Conservation (phyloP, 1,140 invertebrate species). For the Vanessa atalanta region DNA sequence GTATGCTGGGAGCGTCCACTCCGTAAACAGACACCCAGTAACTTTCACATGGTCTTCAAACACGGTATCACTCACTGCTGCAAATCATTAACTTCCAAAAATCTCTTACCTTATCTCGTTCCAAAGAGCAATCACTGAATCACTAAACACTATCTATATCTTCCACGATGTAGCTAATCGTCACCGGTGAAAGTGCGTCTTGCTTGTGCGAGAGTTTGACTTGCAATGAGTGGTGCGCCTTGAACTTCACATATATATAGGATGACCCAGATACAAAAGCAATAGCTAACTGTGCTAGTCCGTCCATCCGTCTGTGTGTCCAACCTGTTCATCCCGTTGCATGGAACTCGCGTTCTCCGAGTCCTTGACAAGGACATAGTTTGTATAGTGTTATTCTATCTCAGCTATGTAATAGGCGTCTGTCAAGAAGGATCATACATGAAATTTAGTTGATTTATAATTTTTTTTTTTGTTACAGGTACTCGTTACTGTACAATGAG, state of each 20-base stretch:
- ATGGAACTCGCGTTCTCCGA: constrained; percentile 35
- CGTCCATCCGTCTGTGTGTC: constrained; percentile 58
- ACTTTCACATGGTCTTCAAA: constrained; percentile 51
- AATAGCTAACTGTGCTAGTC: constrained; percentile 71
- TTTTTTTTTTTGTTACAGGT: constrained; percentile 27
- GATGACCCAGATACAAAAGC: constrained; percentile 73
- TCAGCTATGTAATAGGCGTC: neutral
- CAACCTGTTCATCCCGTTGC: constrained; percentile 72
- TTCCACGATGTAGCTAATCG: constrained; percentile 62
- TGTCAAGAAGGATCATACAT: no score
- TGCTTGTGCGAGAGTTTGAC: constrained; percentile 69
- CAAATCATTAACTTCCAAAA: constrained; percentile 46
- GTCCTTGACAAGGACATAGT: constrained; percentile 67
- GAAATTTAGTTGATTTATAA: neutral
- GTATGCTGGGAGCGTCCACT: constrained; percentile 32
- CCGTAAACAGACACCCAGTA: constrained; percentile 16
- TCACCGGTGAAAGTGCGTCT: constrained; percentile 78
- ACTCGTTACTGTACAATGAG: neutral
- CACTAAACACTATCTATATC: constrained; percentile 72
- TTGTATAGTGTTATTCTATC: neutral
- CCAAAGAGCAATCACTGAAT: constrained; percentile 64
- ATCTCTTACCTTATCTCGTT: constrained; percentile 68
- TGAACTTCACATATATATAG: constrained; percentile 80
- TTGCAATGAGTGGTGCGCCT: constrained; percentile 76
- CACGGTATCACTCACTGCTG: constrained; percentile 48